A percentile compares a stretch with the other conserved stretches of the same genome.
Conservation (phyloP, 1,140 invertebrate genomes). For the Lycorma delicatula region DNA sequence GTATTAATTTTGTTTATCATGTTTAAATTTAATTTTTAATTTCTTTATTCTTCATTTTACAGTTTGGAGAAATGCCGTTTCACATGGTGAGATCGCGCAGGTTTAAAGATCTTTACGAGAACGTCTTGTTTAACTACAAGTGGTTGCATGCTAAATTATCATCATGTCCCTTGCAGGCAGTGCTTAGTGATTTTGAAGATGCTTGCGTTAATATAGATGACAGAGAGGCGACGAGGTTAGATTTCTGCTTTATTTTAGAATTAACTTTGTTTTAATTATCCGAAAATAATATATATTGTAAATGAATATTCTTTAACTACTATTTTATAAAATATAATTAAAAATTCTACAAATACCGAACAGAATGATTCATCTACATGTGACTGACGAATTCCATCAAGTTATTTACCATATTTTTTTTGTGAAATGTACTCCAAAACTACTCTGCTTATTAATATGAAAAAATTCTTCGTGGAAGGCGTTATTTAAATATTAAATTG, state of each 20-base stretch:
- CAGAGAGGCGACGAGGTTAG: slow-evolving; percentile 68
- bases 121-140: slow-evolving; percentile 95
- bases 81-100: slow-evolving; percentile 84
- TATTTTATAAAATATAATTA: no score
- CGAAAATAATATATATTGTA: background rate
- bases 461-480: no score
- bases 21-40: background rate
- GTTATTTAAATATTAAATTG: no score
- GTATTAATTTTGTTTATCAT: no score
- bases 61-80: slow-evolving; percentile 93
- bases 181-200: slow-evolving; percentile 94
- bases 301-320: background rate
- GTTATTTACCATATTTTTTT: no score
- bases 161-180: slow-evolving; percentile 88
- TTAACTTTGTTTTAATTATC: no score
- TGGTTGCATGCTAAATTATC: slow-evolving; percentile 95
- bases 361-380: no score
- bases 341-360: no score
- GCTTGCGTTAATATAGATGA: slow-evolving; percentile 75
- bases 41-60: slow-evolving; percentile 27
- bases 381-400: no score
- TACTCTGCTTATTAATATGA: no score
- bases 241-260: no score
- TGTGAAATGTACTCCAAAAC: no score
- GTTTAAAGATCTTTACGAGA: slow-evolving; percentile 85